These are phyloP conservation scores for Phyto melanocephala DNA, from an alignment of 2,888 invertebrate genomes.

Conservation along the genomic window DNA sequence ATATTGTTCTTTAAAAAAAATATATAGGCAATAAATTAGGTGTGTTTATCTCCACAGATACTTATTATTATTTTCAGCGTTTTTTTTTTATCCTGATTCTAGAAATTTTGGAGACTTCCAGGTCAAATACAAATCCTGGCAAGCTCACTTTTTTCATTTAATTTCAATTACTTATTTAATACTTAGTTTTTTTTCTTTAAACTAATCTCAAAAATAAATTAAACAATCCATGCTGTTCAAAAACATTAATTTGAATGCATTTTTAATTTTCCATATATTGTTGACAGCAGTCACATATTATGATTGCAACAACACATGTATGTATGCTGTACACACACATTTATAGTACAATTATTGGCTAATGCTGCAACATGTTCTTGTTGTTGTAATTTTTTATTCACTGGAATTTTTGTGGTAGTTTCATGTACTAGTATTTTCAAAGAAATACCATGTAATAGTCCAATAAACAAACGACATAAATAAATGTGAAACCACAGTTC, in stretches of 20 bases:
- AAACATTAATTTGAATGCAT: not conserved
- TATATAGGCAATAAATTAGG: too few species aligned
- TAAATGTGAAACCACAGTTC: not conserved
- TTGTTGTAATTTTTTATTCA: not conserved
- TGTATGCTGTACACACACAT: not conserved
- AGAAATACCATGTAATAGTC: constrained; percentile 1
- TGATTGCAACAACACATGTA: not conserved
- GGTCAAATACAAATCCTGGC: too few species aligned
- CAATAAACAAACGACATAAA: not conserved
- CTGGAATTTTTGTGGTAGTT: constrained; percentile 2
- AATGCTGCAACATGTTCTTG: constrained; percentile 13
- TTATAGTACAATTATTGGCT: not conserved
- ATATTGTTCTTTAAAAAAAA: too few species aligned
- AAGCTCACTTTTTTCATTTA: too few species aligned
- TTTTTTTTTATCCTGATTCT: too few species aligned
- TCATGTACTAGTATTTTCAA: constrained; percentile 11
- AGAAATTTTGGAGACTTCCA: too few species aligned
- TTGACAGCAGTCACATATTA: constrained; percentile 16
- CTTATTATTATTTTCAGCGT: too few species aligned
- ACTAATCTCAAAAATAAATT: not conserved
- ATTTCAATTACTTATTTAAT: too few species aligned
- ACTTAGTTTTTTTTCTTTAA: too few species aligned
- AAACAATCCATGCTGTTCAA: constrained; percentile 1
- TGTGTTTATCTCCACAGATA: too few species aligned
- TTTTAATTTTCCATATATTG: not conserved